Base-by-base conservation (phyloP, 2,888 invertebrate species). In the Hetaerina titia region DNA sequence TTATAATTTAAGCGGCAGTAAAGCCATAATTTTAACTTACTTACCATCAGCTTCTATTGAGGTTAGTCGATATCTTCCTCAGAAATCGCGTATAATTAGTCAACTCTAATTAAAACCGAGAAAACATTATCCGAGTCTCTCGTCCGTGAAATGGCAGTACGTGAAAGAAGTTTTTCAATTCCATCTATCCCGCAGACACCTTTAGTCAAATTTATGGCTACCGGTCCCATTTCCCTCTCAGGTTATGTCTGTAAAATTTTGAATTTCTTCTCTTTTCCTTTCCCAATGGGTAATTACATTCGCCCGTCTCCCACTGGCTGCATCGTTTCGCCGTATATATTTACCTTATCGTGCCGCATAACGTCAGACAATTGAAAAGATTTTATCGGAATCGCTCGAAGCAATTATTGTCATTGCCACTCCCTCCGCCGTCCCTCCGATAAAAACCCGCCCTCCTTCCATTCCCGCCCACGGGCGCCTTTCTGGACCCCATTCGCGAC, bases 351-450 rank as follows among this genome's bases (percentile, higher is more conserved):
- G 90, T 64, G 45, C 45, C 90, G 69, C 69, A 45, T 90, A 64
- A 90, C 63, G 63, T 31, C 90, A 64, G 90, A 90, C 90, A 90
- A 90, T 90, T 90, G 90, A 90, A 90, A 90, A 90, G 90, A 90
- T 90, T 63, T 90, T 90, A 90, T 90, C 90, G 19, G 90, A 90
- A 64, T 90, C 90, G 63, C 60, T 90, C 17, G 22, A n/a, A 60
- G 63, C 60, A 90, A 90, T 90, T 90, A 90, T 90, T 90, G 90
- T 63, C 90, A 64, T 90, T 90, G 60, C 90, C 64, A 60, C 60
- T 90, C 90, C 13, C 22, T 17, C 31, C 31, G 90, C 7, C 63
- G 60, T 60, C 17, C 60, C 60, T 13, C 60, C 63, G 63, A 63
- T 63, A 63, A 63, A 63, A 63, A 63, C 58, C n/a, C 60, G 90